Conservation (phyloP, 2,113 vertebrate species). For the Neolamprologus toae region DNA sequence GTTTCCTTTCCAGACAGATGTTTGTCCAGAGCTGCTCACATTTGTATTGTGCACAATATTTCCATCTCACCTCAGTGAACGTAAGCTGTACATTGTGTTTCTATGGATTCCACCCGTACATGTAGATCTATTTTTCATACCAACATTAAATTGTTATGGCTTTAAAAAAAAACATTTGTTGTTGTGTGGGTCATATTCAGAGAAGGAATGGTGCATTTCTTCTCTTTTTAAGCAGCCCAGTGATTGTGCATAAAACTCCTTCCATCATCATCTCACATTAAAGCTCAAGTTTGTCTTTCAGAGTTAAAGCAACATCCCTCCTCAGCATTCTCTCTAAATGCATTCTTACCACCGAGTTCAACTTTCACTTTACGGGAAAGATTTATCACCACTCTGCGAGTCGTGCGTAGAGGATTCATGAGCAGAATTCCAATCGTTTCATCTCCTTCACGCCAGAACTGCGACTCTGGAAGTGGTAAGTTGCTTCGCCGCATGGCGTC, state of each 20-base stretch:
- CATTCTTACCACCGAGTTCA: background rate
- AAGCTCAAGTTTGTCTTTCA: background rate
- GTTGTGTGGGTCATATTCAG: background rate
- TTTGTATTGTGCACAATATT: background rate
- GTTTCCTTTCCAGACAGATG: conserved; percentile 40
- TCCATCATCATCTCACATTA: background rate
- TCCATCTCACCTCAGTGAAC: background rate
- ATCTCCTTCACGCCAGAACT: conserved; percentile 2
- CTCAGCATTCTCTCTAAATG: background rate
- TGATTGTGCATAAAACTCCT: background rate
- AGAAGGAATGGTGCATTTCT: background rate
- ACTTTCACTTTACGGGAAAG: conserved; percentile 42
- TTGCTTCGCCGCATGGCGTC: conserved; percentile 38
- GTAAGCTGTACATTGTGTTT: background rate
- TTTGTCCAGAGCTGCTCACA: background rate
- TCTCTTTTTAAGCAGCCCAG: background rate
- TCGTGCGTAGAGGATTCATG: background rate
- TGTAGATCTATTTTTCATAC: background rate
- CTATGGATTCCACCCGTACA: background rate
- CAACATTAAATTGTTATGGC: background rate
- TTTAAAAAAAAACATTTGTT: background rate
- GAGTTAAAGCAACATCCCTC: background rate
- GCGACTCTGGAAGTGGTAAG: conserved; percentile 41
- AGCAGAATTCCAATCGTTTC: conserved; percentile 16
- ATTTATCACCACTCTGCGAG: conserved; percentile 28